Evolutionary conservation across 1,140 invertebrate genomes (phyloP), one percentile per base, ranked within the genome.

Genomic region (Orius insidiosus): DNA sequence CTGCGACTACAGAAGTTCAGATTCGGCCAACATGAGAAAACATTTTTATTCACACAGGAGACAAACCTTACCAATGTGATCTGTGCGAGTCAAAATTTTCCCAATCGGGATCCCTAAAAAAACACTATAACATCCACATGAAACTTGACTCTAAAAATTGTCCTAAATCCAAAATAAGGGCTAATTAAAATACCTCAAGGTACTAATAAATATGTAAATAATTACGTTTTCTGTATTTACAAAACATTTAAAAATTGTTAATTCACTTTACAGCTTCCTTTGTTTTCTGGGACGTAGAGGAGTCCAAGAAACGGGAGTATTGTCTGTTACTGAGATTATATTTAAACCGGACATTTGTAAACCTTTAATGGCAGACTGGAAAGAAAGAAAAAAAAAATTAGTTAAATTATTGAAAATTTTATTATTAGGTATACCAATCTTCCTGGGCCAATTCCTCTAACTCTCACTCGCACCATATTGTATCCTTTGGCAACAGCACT

Each of bases 321-420:
- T 72, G 61, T 97, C 92, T 5, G 90, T 92, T 13, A 97, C 72
- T 9, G 88, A 94, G 13, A 93, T 68, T 48, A 96, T 79, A 49
- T 89, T 74, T 11, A 95, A 54, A 5, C 90, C 90, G 44, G 78
- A 75, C 75, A 92, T 82, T 63, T 88, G 75, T 10, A 97, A 59
- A 4, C 90, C 92, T 71, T 94, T 95, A 31, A 96, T 75, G n/a
- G 85, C 76, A 47, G 85, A 76, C 84, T 88, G 63, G 46, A 72
- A 71, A 54, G 54, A 56, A 56, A 49, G 57, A 43, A 43, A 48
- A 49, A 52, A 18, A n/a, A 45, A 11, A 5, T 24, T 24, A 24
- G 24, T 24, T 24, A 24, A 24, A 24, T 35, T 16, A 15, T 13
- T 34, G 10, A 45, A 45, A 9, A n/a, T n/a, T n/a, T n/a, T n/a